Percentiles rank a stretch among this genome's conserved stretches.
phyloP scores from a whole-genome alignment of 1,140 invertebrate species.

The Calephelis nemesis region DNA sequence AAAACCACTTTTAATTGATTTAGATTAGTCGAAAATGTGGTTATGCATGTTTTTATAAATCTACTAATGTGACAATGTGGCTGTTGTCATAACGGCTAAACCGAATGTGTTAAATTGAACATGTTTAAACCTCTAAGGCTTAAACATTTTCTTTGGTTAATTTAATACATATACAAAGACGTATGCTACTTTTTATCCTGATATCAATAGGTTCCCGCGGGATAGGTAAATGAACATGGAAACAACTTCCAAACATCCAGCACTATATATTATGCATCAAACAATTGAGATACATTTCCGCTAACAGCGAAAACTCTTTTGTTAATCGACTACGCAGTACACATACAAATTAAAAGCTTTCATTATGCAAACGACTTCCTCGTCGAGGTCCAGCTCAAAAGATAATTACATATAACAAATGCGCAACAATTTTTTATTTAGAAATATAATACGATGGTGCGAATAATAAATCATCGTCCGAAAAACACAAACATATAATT shows the following conservation, averaged over 20 bases:
- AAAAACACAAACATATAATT: slow-evolving; percentile 13
- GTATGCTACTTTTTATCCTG: no score
- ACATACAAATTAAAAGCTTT: slow-evolving; percentile 15
- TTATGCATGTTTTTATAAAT: no score
- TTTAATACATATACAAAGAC: no score
- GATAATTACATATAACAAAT: slow-evolving; percentile 16
- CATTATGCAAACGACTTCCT: slow-evolving; percentile 18
- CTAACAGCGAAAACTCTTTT: slow-evolving; percentile 2
- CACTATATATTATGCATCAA: background rate
- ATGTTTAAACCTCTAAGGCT: no score
- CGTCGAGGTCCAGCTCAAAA: slow-evolving; percentile 7
- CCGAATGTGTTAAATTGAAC: no score
- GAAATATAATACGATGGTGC: slow-evolving; percentile 8
- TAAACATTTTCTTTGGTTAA: no score
- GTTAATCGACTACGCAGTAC: background rate
- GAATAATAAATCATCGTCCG: slow-evolving; percentile 12
- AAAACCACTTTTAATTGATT: no score
- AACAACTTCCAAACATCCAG: background rate
- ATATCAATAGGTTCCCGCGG: no score
- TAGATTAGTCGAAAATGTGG: no score
- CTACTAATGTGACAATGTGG: no score
- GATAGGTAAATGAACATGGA: no score
- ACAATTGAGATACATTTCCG: slow-evolving; percentile 5
- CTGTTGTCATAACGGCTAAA: no score
- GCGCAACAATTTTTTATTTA: slow-evolving; percentile 16